Percentiles rank a stretch among this genome's conserved stretches.
phyloP scores from a whole-genome alignment of 2,888 invertebrate species.

The Apodemia duryi region DNA sequence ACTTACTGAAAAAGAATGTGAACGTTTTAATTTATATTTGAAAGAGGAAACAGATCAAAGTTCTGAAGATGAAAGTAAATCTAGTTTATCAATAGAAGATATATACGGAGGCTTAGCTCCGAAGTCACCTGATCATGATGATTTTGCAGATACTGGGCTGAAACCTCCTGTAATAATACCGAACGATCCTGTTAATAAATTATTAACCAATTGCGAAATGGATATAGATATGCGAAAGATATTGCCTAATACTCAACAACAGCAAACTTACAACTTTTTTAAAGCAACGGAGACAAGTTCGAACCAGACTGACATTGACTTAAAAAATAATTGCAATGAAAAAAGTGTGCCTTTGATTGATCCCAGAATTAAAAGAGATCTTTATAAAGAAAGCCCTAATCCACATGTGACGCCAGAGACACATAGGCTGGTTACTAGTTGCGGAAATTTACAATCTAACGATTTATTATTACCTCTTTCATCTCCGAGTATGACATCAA shows the following conservation, averaged over 20 bases:
- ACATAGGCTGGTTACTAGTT: background rate
- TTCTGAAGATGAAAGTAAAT: slow-evolving; percentile 49
- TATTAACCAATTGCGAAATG: slow-evolving; percentile 35
- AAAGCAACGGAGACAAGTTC: background rate
- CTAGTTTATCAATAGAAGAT: slow-evolving; percentile 38
- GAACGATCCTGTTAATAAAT: slow-evolving; percentile 51
- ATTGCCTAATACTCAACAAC: slow-evolving; percentile 26
- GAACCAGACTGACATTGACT: slow-evolving; percentile 19
- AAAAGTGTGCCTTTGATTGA: slow-evolving; percentile 34
- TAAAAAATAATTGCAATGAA: slow-evolving; percentile 20
- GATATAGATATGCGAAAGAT: slow-evolving; percentile 64
- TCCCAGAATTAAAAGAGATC: slow-evolving; percentile 53
- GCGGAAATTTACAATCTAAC: background rate
- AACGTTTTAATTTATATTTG: slow-evolving; percentile 61
- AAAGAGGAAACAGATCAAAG: slow-evolving; percentile 50
- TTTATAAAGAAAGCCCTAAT: slow-evolving; percentile 38
- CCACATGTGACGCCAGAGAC: background rate
- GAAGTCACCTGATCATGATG: slow-evolving; percentile 61
- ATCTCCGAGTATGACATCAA: background rate
- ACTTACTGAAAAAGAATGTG: slow-evolving; percentile 70
- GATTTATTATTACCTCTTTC: slow-evolving; percentile 2
- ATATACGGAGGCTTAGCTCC: slow-evolving; percentile 55
- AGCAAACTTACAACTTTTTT: background rate
- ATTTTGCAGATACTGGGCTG: slow-evolving; percentile 36
- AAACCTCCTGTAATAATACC: slow-evolving; percentile 63